Evolutionary conservation across 2,888 invertebrate species (phyloP), one percentile per base, ranked within the genome.

Genomic region (Odontocerum albicorne): DNA sequence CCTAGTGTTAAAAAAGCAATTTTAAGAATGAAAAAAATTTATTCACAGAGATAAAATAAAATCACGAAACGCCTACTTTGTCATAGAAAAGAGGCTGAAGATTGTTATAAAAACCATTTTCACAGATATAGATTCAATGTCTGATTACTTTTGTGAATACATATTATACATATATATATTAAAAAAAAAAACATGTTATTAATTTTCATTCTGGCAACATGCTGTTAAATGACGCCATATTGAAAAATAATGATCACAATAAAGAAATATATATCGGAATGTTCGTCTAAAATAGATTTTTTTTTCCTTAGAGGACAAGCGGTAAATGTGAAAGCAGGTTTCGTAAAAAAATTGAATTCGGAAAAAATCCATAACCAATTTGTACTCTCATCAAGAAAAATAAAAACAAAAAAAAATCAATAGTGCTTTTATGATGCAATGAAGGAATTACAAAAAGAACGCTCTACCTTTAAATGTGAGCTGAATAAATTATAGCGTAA

Each of bases 321-420:
- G 15, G 21, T 20, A 35, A 22, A 17, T 10, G 31, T 46, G 35
- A 46, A 46, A 46, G 46, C 46, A 8, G 36, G 21, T 46, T 21
- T 12, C 10, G 22, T 19, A 21, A 33, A 35, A 46, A 8, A 46
- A 20, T 46, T 20, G 12, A 35, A n/a, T 27, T 27, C 10, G 6
- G 6, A 33, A 32, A 32, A 44, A 46, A 36, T 49, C 40, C 44
- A 36, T 13, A 43, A 49, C 43, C 40, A 42, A 40, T 32, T 40
- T 50, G 42, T 22, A 32, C 16, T 43, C 17, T 51, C 36, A 32
- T 15, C 31, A 49, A 49, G 17, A 10, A 19, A 51, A 43, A 19
- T 35, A 39, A 42, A 50, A 39, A 55, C 17, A 38, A 50, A 55
- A 32, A 39, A 36, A 40, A 47, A 44, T 12, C 35, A 51, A 55